Evolutionary conservation across 2,797 vertebrate species (phyloP), one percentile per base, ranked within the genome.

Genomic region (Hipposideros larvatus): DNA sequence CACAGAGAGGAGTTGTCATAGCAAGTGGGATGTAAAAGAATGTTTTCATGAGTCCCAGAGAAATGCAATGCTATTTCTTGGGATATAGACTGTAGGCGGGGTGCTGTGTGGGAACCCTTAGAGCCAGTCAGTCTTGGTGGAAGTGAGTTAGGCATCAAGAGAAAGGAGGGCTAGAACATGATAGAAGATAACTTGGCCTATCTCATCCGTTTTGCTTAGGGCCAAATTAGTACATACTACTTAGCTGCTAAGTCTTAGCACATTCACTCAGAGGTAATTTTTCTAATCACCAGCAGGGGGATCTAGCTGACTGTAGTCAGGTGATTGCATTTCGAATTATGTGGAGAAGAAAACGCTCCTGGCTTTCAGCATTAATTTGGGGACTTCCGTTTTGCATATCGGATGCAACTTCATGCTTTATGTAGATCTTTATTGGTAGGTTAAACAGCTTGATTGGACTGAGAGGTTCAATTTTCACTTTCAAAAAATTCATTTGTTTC

Each of bases 241-340:
- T 7, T 21, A 34, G 37, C 37, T 37, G 37, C 37, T 37, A 37
- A 37, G 37, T 37, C 37, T 37, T 37, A 55, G 63, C 31, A 24
- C 4, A 41, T 57, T 31, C 24, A 65, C 48, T 22, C 37, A 73
- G 41, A 90, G 73, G 87, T 73, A 89, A 55, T 82, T 89, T 51
- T 93, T 63, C n/a, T 37, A 48, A 8, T 41, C n/a, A 46, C 84
- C 94, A 95, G 87, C 46, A 95, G 94, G 73, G 73, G 89, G 71
- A 22, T 48, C 73, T 82, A 46, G 11, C 18, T 28, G 73, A 91
- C 66, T 63, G 13, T 9, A 82, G 68, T n/a, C 28, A 21, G 66
- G 31, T 34, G 83, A 71, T n/a, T 41, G 80, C 11, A 31, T 46
- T 77, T 79, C 63, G 73, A 79, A 63, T 3, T 34, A 0, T 18